Evolutionary conservation across 2,113 vertebrate genomes (phyloP), one percentile per base, ranked within the genome.

Genomic region (Lophura nycthemera): DNA sequence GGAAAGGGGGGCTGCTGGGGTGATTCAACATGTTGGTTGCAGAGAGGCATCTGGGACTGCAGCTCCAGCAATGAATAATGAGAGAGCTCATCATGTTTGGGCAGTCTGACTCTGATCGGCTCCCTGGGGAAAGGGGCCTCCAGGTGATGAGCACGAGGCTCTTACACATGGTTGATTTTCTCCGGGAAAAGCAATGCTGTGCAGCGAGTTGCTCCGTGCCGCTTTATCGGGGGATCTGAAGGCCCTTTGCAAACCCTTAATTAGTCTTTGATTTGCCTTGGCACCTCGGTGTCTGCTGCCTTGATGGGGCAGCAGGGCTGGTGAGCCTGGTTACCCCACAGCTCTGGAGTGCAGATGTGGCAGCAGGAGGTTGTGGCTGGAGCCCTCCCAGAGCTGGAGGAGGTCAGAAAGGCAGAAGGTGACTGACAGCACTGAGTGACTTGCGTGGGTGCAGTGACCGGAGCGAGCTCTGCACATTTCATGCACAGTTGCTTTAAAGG

Each of bases 401-500:
- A 25, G 25, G 47, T 61, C 15, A 21, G 60, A 73, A 73, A 69
- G 36, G 29, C 30, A 7, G 15, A 19, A 24, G 54, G 30, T 80
- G 89, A 38, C 4, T 34, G 84, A 38, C 71, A 3, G 0, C 69
- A 34, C 56, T 1, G 16, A 92, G 89, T 0, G 54, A 73, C 82
- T 90, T 65, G 82, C 69, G 32, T 29, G 75, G 76, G 83, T 72
- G 90, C 90, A 86, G 93, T 88, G 93, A 95, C 92, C 90, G 88
- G 92, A 93, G 92, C 76, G 80, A 40, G 86, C 93, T 94, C 73
- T 72, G 80, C 76, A 18, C 88, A n/a, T 90, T 94, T 94, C 72
- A 85, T 80, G 93, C 95, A 45, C 92, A 83, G 92, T 91, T 88
- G 92, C 86, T n/a, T 89, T 91, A 45, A 90, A 95, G 94, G 67